Conservation (phyloP, 2,888 invertebrate species). For the Lepetodrilus schrolli region DNA sequence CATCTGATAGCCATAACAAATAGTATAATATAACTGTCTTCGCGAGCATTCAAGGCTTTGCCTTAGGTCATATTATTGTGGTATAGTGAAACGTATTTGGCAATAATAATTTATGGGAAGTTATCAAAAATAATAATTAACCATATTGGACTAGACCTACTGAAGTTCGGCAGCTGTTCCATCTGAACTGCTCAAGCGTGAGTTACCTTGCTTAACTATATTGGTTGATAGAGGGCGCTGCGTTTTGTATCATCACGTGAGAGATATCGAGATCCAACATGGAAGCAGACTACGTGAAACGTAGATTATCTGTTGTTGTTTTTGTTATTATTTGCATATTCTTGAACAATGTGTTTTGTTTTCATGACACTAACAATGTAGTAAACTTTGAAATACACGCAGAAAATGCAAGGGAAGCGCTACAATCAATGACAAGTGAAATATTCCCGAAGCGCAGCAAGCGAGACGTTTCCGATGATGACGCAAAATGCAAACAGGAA, state of each 20-base stretch:
- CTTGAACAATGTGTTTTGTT: background rate
- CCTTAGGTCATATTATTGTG: no score
- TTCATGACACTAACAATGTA: background rate
- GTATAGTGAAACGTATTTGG: no score
- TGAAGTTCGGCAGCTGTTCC: no score
- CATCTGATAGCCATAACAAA: no score
- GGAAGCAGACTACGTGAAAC: background rate
- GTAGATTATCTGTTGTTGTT: conserved; percentile 12
- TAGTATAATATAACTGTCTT: no score
- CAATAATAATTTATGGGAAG: no score
- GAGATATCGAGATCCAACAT: conserved; percentile 14
- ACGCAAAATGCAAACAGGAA: background rate
- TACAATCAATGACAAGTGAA: background rate
- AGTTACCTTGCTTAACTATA: no score
- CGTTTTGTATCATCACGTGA: conserved; percentile 22
- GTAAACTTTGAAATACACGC: background rate
- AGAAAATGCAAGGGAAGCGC: background rate
- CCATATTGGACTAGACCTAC: no score
- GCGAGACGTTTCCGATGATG: background rate
- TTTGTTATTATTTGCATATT: background rate
- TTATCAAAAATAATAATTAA: no score
- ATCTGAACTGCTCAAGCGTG: no score
- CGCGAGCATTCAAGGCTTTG: no score
- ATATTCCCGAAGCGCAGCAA: background rate
- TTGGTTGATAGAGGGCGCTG: conserved; percentile 4